phyloP scores from a whole-genome alignment of 2,797 vertebrate genomes.

The Carduelis carduelis region DNA sequence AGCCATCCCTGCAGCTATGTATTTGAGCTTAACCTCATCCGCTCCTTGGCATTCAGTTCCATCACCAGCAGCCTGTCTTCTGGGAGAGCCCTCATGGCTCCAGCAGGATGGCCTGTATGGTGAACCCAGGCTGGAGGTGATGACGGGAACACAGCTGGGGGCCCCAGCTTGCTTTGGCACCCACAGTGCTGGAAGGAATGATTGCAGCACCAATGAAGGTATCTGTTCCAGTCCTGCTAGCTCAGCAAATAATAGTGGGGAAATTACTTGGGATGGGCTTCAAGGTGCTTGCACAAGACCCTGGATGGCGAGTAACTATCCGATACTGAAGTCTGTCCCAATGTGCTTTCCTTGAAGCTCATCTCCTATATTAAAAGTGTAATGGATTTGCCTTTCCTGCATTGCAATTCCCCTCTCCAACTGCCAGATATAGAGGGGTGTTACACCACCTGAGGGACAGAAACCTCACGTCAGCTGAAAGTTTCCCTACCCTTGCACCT shows the following conservation, averaged over 20 bases:
- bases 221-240: accelerated
- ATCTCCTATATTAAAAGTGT: background rate
- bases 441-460: background rate
- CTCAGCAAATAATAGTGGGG: background rate
- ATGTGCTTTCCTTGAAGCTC: accelerated
- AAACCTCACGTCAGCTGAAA: accelerated
- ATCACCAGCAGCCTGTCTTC: accelerated
- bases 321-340: accelerated
- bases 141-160: accelerated
- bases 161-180: accelerated
- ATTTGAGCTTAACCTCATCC: accelerated
- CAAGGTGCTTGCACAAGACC: background rate
- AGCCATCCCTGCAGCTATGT: accelerated
- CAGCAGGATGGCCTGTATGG: accelerated
- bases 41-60: accelerated
- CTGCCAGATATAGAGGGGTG: background rate
- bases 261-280: background rate
- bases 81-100: accelerated
- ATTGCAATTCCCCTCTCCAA: background rate
- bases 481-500: accelerated
- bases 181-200: accelerated
- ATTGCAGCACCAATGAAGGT: accelerated
- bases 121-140: background rate
- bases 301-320: background rate
- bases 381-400: accelerated